A percentile compares a stretch with the other conserved stretches of the same genome.
Conservation (phyloP, 2,797 vertebrate species). For the Sylvia borin region DNA sequence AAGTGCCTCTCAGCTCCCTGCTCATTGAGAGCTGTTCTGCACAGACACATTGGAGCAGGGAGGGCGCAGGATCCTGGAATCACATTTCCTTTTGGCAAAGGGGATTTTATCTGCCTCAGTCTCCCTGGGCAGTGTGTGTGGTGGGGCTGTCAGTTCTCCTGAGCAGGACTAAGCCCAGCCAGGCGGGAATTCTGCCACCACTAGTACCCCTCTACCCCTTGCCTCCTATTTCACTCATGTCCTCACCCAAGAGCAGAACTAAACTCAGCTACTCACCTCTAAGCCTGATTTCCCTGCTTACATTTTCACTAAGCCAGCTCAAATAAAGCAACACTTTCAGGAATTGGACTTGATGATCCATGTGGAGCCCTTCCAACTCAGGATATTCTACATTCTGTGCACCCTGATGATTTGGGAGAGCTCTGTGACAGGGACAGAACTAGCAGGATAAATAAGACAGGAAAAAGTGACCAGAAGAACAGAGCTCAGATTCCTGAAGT, state of each 20-base stretch:
- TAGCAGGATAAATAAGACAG: neutral
- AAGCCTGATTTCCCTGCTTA: neutral
- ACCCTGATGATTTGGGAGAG: neutral
- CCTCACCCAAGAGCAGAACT: neutral
- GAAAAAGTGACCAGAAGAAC: neutral
- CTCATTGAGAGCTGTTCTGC: neutral
- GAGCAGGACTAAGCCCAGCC: neutral
- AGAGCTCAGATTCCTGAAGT: neutral
- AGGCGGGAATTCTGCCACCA: neutral
- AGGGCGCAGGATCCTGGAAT: neutral
- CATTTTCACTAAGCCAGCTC: neutral
- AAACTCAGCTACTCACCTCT: neutral
- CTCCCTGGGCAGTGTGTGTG: neutral
- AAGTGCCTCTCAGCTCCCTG: slow-evolving; percentile 14
- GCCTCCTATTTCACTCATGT: neutral
- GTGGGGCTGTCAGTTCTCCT: neutral
- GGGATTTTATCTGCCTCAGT: neutral
- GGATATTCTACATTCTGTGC: neutral
- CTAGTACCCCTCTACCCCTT: neutral
- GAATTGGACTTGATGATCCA: neutral
- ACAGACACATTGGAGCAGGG: neutral
- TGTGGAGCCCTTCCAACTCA: neutral
- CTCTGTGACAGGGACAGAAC: neutral
- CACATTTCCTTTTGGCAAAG: neutral
- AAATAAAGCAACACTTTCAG: neutral